A percentile compares a stretch with the other conserved stretches of the same genome.
phyloP scores from a whole-genome alignment of 2,888 invertebrate genomes.

The Eupithecia subumbrata region DNA sequence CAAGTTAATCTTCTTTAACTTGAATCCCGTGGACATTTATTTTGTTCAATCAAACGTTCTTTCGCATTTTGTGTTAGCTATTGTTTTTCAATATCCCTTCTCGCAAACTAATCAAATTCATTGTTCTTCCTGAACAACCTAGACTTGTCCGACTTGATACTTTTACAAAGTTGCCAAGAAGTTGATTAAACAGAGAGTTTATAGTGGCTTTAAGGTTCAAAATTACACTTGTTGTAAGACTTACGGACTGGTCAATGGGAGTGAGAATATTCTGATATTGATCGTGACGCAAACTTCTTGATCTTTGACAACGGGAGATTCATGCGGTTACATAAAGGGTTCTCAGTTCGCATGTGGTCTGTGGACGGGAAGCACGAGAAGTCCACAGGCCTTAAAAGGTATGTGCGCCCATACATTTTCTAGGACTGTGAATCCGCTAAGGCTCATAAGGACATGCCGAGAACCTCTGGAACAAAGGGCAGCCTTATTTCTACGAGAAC shows the following conservation, averaged over 20 bases:
- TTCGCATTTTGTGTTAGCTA: not conserved
- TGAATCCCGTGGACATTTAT: not conserved
- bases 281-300: no score
- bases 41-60: slow-evolving; percentile 6
- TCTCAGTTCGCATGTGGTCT: no score
- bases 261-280: no score
- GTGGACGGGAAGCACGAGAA: no score
- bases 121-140: slow-evolving; percentile 7
- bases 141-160: slow-evolving; percentile 25
- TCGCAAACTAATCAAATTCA: slow-evolving; percentile 26
- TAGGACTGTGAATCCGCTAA: no score
- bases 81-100: slow-evolving; percentile 22
- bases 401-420: no score
- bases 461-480: not conserved
- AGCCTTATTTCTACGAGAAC: no score
- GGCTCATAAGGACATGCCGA: not conserved
- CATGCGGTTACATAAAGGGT: no score
- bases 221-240: slow-evolving; percentile 23
- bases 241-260: not conserved
- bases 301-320: no score
- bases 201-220: not conserved
- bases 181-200: not conserved
- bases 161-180: slow-evolving; percentile 35
- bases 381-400: no score
- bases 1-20: not conserved